phyloP scores from a whole-genome alignment of 2,797 vertebrate genomes.

The Luscinia megarhynchos region DNA sequence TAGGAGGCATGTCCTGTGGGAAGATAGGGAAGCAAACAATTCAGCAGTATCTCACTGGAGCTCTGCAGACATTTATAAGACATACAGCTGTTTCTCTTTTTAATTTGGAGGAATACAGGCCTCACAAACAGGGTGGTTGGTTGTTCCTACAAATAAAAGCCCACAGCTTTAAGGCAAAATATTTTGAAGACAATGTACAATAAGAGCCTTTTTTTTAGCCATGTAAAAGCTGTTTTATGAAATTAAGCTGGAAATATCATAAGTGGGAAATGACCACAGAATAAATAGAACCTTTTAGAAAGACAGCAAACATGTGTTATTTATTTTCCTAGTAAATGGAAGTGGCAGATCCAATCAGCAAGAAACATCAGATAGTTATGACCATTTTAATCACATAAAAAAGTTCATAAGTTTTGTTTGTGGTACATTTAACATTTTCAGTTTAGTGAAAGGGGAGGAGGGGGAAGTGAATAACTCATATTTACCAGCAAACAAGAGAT shows the following conservation, averaged over 20 bases:
- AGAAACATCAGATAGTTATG: slow-evolving; percentile 91
- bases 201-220: slow-evolving; percentile 69
- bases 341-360: slow-evolving; percentile 98
- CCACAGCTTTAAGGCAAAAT: slow-evolving; percentile 77
- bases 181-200: slow-evolving; percentile 79
- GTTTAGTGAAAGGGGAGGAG: slow-evolving; percentile 31
- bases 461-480: slow-evolving; percentile 71
- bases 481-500: slow-evolving; percentile 88
- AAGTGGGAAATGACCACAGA: slow-evolving; percentile 84
- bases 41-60: slow-evolving; percentile 20
- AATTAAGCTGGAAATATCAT: slow-evolving; percentile 83
- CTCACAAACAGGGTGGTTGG: slow-evolving; percentile 53
- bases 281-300: slow-evolving; percentile 83
- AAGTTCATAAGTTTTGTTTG: slow-evolving; percentile 82
- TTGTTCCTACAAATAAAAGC: slow-evolving; percentile 75
- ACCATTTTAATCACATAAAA: slow-evolving; percentile 93
- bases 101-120: slow-evolving; percentile 66
- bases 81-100: slow-evolving; percentile 74
- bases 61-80: slow-evolving; percentile 32
- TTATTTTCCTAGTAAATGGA: slow-evolving; percentile 97
- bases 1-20: slow-evolving; percentile 47
- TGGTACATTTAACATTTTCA: slow-evolving; percentile 83
- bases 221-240: slow-evolving; percentile 82
- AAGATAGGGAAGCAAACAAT: slow-evolving; percentile 43
- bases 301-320: slow-evolving; percentile 92